Base-by-base conservation (phyloP, 1,140 invertebrate species). In the Hestina assimilis region DNA sequence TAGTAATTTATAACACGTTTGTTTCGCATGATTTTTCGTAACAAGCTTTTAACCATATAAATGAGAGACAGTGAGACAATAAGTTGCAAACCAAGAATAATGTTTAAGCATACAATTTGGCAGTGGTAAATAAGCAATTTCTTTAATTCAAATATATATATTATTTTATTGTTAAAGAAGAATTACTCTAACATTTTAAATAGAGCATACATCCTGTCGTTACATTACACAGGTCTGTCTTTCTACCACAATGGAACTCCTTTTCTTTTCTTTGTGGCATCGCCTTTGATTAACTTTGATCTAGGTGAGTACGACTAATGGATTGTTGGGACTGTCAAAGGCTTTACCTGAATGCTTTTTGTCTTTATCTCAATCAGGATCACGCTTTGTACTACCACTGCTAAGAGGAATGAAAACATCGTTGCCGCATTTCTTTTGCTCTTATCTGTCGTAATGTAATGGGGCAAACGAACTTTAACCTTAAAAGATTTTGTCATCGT, bases 271-370 rank as follows among this genome's bases (percentile, higher is more conserved):
- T 77, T 80, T 78, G 72, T 78, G 69, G 63, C 47, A 50, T 65
- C 62, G 65, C 69, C 69, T 81, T 79, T 82, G 82, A 85, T 85
- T 85, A 85, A 82, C 82, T 85, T 85, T 85, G 82, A 85, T 85
- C 65, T 85, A 78, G 78, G 75, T 79, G 71, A 79, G 79, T 67
- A 61, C 59, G 33, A 60, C 75, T 83, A 83, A 83, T 83, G 77
- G 79, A 83, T 83, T 83, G 74, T 79, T 54, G 45, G 47, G 56
- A 33, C 63, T 53, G 43, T 69, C 57, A 67, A 64, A 65, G 63
- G 66, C 57, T 72, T 67, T 58, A 72, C 72, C 70, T 77, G 75
- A 67, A 59, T 58, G 54, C 52, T 28, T 64, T 58, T 59, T 68
- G 67, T 63, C 56, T 69, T 56, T 56, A 60, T 57, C 52, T 52